These are phyloP conservation scores for Pseudomyrmex concolor DNA, from an alignment of 1,140 invertebrate genomes.

Conservation along the genomic window DNA sequence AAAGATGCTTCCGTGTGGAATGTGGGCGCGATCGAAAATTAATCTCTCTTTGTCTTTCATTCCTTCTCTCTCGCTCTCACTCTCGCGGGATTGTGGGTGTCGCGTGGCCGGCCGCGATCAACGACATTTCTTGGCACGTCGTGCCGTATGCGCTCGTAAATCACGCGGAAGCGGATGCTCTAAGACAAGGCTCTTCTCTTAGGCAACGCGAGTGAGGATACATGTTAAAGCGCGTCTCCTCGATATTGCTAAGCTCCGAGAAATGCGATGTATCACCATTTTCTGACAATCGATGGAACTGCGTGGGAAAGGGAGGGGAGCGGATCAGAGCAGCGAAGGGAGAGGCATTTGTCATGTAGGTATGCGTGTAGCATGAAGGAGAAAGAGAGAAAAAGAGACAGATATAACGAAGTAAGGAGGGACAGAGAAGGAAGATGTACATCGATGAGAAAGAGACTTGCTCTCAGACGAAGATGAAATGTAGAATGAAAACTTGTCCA, in stretches of 20 bases:
- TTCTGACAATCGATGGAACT: conserved; percentile 73
- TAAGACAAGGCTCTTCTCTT: no score
- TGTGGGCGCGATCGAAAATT: conserved; percentile 70
- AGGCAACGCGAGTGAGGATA: no score
- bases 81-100: conserved; percentile 10
- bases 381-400: conserved; percentile 29
- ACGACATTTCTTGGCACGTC: conserved; percentile 6
- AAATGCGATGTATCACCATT: conserved; percentile 77
- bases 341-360: conserved; percentile 41
- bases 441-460: conserved; percentile 15
- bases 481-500: background rate
- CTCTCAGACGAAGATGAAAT: background rate
- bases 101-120: conserved; percentile 17
- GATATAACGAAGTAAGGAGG: conserved; percentile 22
- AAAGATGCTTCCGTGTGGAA: conserved; percentile 65
- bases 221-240: no score
- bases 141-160: conserved; percentile 48
- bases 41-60: background rate
- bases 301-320: conserved; percentile 30
- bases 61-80: conserved; percentile 6
- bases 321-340: conserved; percentile 57
- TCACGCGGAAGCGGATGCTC: conserved; percentile 24
- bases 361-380: conserved; percentile 3
- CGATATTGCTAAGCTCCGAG: conserved; percentile 59
- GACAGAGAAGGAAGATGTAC: conserved; percentile 11